phyloP scores from a whole-genome alignment of 1,140 invertebrate species.

The Leptoteleia sp. region DNA sequence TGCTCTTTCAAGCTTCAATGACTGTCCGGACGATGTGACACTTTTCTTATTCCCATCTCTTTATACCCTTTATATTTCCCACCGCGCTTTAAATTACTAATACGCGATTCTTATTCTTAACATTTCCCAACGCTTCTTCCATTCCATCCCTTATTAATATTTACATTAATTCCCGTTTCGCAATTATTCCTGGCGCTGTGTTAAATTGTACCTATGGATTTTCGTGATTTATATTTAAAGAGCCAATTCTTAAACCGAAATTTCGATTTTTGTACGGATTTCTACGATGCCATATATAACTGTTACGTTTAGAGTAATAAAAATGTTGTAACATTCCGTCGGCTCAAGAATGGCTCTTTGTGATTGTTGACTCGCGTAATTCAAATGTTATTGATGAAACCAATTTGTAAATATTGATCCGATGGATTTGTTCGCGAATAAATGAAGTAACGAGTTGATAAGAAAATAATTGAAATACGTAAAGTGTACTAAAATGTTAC shows the following conservation, averaged over 20 bases:
- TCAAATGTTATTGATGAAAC: no score
- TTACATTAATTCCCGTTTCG: no score
- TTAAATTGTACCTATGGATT: not conserved
- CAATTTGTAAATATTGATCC: no score
- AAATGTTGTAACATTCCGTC: not conserved
- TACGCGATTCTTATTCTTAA: conserved; percentile 1
- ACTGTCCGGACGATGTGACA: not conserved
- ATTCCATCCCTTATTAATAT: not conserved
- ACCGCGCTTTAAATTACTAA: conserved; percentile 14
- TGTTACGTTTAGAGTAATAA: not conserved
- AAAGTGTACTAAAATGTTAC: no score
- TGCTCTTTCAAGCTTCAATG: conserved; percentile 3
- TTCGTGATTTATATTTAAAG: conserved; percentile 23
- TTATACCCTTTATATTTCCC: conserved; percentile 8
- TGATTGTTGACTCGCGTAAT: not conserved
- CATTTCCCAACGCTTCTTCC: no score
- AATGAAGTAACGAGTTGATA: no score
- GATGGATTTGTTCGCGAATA: no score
- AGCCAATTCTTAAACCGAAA: not conserved
- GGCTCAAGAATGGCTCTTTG: not conserved
- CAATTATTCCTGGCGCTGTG: conserved; percentile 2
- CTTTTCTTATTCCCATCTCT: conserved; percentile 1
- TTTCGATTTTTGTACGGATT: not conserved
- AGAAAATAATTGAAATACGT: no score
- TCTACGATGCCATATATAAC: not conserved